Conservation (phyloP, 2,113 vertebrate genomes). For the Notothenia coriiceps region DNA sequence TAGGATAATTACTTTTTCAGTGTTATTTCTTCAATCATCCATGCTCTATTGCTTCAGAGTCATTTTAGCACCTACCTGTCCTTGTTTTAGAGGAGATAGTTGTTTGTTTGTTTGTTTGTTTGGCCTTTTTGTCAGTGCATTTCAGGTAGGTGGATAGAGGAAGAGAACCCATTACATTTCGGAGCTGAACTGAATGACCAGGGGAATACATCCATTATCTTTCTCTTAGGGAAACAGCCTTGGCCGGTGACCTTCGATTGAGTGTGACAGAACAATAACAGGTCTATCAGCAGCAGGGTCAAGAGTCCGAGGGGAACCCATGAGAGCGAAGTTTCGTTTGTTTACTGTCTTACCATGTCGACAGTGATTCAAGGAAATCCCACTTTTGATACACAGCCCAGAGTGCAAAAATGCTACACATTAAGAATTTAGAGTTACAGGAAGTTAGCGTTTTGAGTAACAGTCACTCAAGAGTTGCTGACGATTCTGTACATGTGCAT, state of each 20-base stretch:
- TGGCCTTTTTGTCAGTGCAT: too few species aligned
- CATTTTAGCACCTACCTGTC: too few species aligned
- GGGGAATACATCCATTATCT: too few species aligned
- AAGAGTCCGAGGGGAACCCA: background rate
- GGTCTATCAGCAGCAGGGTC: background rate
- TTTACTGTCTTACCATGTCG: background rate
- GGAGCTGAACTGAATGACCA: too few species aligned
- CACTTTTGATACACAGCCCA: too few species aligned
- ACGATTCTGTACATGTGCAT: background rate
- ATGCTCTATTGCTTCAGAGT: background rate
- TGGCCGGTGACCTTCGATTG: too few species aligned
- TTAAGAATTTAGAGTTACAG: background rate
- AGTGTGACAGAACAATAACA: background rate
- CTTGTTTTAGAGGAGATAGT: background rate
- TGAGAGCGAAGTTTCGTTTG: background rate
- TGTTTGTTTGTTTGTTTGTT: background rate
- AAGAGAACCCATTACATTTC: too few species aligned
- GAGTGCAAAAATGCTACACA: background rate
- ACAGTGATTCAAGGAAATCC: background rate
- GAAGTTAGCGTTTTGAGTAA: background rate
- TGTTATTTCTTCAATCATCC: too few species aligned
- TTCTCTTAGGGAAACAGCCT: too few species aligned
- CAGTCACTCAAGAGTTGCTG: background rate
- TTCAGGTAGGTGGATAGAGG: too few species aligned
- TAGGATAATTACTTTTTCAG: background rate